Conservation (phyloP, 2,888 invertebrate genomes). For the Sinelater perroti region DNA sequence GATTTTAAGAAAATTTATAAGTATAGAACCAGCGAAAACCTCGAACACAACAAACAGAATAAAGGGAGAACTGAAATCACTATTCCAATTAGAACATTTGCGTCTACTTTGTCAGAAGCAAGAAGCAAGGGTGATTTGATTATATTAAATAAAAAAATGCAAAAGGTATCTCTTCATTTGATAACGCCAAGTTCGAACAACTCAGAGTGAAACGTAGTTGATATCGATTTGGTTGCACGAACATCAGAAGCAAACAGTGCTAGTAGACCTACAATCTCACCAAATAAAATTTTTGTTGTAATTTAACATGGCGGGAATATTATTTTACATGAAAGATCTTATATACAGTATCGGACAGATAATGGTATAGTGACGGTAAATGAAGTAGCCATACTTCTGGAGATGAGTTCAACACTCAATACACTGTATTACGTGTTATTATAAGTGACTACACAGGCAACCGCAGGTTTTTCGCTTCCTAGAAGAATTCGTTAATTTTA, state of each 20-base stretch:
- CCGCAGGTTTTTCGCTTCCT: no score
- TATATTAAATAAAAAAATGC: conserved; percentile 45
- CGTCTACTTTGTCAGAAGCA: conserved; percentile 53
- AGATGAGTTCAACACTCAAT: no score
- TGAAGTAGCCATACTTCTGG: no score
- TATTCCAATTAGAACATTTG: conserved; percentile 50
- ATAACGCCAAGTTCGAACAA: conserved; percentile 63
- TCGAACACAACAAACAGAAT: conserved; percentile 53
- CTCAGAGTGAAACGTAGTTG: conserved; percentile 91
- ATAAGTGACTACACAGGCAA: no score
- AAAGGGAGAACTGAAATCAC: conserved; percentile 63
- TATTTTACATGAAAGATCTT: conserved; percentile 77
- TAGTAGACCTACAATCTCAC: conserved; percentile 58
- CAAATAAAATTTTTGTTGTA: conserved; percentile 52
- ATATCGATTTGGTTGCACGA: conserved; percentile 60
- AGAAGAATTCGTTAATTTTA: no score
- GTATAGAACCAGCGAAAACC: conserved; percentile 63
- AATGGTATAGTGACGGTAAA: no score
- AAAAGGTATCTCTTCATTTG: conserved; percentile 59
- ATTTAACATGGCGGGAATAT: conserved; percentile 61
- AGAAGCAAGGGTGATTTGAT: conserved; percentile 45
- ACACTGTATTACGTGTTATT: no score
- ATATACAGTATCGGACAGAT: conserved; percentile 78
- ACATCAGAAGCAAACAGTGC: conserved; percentile 56
- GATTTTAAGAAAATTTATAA: conserved; percentile 79